Percentiles rank a stretch among this genome's conserved stretches.
Conservation (phyloP, 1,140 invertebrate genomes). For the Tigriopus japonicus region DNA sequence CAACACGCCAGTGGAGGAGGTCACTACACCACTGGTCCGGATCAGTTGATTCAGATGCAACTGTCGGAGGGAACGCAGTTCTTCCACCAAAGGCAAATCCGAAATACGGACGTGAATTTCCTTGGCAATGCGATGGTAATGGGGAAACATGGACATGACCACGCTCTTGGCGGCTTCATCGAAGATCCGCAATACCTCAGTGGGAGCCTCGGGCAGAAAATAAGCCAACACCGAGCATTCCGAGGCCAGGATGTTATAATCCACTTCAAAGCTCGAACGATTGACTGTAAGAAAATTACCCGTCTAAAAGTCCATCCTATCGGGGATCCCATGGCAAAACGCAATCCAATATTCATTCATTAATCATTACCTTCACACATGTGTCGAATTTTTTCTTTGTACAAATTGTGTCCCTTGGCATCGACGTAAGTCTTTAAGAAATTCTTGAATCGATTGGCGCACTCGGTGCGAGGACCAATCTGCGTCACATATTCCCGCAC, state of each 20-base stretch:
- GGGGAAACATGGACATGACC: slow-evolving; percentile 82
- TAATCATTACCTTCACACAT: slow-evolving; percentile 72
- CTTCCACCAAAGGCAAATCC: slow-evolving; percentile 85
- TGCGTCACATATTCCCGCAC: slow-evolving; percentile 80
- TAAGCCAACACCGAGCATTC: slow-evolving; percentile 84
- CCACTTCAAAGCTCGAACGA: slow-evolving; percentile 67
- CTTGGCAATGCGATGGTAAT: slow-evolving; percentile 77
- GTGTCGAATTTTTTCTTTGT: slow-evolving; percentile 73
- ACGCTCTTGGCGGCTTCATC: slow-evolving; percentile 67
- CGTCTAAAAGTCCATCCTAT: too few relatives aligned
- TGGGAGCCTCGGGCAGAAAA: slow-evolving; percentile 90
- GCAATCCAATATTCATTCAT: too few relatives aligned
- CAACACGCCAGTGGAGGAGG: slow-evolving; percentile 80
- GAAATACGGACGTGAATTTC: slow-evolving; percentile 88
- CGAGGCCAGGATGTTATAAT: slow-evolving; percentile 72
- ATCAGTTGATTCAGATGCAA: slow-evolving; percentile 36
- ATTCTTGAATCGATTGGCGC: slow-evolving; percentile 88
- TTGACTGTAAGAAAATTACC: slow-evolving; percentile 36
- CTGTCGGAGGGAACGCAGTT: slow-evolving; percentile 81
- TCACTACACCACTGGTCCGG: slow-evolving; percentile 87
- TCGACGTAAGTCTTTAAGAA: slow-evolving; percentile 80
- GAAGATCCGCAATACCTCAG: slow-evolving; percentile 86
- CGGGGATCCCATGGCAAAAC: too few relatives aligned
- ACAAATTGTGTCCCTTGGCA: slow-evolving; percentile 65
- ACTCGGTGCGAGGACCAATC: slow-evolving; percentile 86